Percentiles rank a stretch among this genome's conserved stretches.
Conservation (phyloP, 2,797 vertebrate genomes). For the Karalla daura region DNA sequence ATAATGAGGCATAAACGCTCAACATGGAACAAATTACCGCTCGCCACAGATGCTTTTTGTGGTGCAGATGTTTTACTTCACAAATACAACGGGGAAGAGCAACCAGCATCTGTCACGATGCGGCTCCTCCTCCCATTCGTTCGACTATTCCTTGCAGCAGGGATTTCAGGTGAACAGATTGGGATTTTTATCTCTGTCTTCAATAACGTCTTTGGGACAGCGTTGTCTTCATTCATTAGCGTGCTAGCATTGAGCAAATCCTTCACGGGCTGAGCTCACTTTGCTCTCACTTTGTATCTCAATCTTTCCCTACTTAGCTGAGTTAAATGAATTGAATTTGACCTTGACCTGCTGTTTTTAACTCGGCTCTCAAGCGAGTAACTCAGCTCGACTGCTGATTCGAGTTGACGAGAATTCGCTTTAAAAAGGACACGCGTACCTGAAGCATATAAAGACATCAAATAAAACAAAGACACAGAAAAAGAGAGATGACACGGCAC, state of each 20-base stretch:
- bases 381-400: neutral
- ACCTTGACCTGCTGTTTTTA: constrained; percentile 31
- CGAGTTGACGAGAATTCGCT: constrained; percentile 23
- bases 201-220: neutral
- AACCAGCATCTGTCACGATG: constrained; percentile 25
- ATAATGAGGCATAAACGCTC: neutral
- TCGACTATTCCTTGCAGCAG: constrained; percentile 5
- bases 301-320: constrained; percentile 10
- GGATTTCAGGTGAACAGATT: neutral
- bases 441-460: constrained; percentile 1
- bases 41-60: constrained; percentile 34
- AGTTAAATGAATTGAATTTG: constrained; percentile 28
- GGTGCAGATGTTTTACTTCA: constrained; percentile 23
- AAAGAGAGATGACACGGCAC: too few species aligned
- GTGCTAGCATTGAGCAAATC: constrained; percentile 1
- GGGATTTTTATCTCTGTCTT: neutral
- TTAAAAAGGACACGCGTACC: constrained; percentile 18
- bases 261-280: constrained; percentile 3
- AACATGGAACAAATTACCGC: constrained; percentile 7
- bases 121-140: constrained; percentile 1
- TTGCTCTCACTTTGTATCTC: constrained; percentile 31
- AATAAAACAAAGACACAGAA: constrained; percentile 11
- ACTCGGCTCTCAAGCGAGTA: constrained; percentile 11
- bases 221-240: neutral
- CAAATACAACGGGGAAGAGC: constrained; percentile 19